Conservation (phyloP, 2,113 vertebrate species). For the Arenaria interpres region DNA sequence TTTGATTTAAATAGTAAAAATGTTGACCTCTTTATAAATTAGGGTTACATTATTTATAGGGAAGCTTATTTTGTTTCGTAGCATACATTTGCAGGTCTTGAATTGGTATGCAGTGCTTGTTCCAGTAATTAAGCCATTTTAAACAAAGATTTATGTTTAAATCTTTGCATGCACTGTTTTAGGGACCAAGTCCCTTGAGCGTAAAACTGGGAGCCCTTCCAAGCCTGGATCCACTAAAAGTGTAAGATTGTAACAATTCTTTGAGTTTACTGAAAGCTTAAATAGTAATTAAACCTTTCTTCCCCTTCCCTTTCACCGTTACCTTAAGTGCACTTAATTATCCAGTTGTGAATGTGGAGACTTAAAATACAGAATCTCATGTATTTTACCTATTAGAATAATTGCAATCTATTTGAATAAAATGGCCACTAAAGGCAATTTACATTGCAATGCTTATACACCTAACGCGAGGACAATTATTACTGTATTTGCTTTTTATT, state of each 20-base stretch:
- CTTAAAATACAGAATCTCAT: neutral
- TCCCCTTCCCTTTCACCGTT: neutral
- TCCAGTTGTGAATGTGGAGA: neutral
- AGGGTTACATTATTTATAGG: neutral
- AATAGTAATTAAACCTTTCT: neutral
- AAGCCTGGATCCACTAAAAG: neutral
- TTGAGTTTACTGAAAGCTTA: neutral
- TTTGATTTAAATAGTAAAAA: neutral
- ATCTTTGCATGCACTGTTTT: neutral
- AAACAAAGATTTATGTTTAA: neutral
- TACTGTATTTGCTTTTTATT: neutral
- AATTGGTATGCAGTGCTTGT: neutral
- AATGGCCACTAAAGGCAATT: neutral
- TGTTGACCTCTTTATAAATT: neutral
- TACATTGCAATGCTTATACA: neutral
- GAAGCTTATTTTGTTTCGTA: constrained; percentile 15
- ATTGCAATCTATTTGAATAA: neutral
- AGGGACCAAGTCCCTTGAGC: neutral
- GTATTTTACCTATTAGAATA: neutral
- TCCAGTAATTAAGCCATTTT: neutral
- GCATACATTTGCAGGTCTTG: neutral
- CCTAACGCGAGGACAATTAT: neutral
- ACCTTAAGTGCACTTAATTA: neutral
- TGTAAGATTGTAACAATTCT: neutral
- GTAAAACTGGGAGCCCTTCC: neutral